phyloP scores from a whole-genome alignment of 1,140 invertebrate genomes.

The Globodera rostochiensis region DNA sequence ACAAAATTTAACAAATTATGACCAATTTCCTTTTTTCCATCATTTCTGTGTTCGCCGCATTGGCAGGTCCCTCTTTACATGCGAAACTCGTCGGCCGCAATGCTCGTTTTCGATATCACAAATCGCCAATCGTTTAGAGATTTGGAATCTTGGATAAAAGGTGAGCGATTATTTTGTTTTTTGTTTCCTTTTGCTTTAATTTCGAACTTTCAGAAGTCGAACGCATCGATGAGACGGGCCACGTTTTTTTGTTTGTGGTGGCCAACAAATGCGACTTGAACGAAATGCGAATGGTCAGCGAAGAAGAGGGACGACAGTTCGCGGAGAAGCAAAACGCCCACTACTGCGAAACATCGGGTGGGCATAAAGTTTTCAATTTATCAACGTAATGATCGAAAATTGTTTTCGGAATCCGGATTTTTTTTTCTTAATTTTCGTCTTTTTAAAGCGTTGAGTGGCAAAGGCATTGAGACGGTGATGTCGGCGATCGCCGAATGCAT shows the following conservation, averaged over 20 bases:
- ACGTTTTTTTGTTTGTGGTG: slow-evolving; percentile 39
- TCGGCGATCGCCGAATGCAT: slow-evolving; percentile 24
- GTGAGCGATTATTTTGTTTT: slow-evolving; percentile 20
- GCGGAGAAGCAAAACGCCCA: slow-evolving; percentile 42
- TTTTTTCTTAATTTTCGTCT: no score
- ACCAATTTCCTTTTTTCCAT: neutral
- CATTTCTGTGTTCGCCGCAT: no score
- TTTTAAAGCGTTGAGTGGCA: slow-evolving; percentile 36
- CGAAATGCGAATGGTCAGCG: slow-evolving; percentile 25
- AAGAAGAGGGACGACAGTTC: slow-evolving; percentile 39
- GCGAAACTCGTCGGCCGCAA: slow-evolving; percentile 95
- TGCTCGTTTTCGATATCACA: slow-evolving; percentile 98
- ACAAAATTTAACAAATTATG: neutral
- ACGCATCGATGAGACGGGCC: slow-evolving; percentile 15
- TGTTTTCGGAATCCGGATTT: no score
- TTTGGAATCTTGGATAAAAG: slow-evolving; percentile 41
- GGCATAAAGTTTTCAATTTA: neutral
- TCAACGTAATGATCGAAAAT: neutral
- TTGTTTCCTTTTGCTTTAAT: slow-evolving; percentile 1
- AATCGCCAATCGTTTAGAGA: slow-evolving; percentile 71
- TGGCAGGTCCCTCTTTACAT: slow-evolving; percentile 42
- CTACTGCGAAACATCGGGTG: slow-evolving; percentile 51
- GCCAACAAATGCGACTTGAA: slow-evolving; percentile 46
- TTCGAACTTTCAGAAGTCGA: neutral
- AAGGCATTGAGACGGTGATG: slow-evolving; percentile 45